Evolutionary conservation across 2,797 vertebrate genomes (phyloP), one percentile per base, ranked within the genome.

Genomic region (Halcyon leucocephala): DNA sequence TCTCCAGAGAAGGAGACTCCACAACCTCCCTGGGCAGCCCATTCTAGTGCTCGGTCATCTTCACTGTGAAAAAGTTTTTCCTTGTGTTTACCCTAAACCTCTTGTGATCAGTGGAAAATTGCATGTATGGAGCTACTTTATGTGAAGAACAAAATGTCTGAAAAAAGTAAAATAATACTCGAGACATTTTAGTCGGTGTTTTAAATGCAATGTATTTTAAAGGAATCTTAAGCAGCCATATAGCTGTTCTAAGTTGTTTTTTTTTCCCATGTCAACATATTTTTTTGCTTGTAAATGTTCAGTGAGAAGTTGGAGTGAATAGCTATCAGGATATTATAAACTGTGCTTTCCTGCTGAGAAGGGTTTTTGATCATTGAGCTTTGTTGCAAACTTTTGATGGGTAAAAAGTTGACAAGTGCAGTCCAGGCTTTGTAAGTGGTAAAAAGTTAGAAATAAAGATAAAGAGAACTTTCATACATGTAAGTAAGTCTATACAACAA

Each of bases 251-350:
- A 2, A 22, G 11, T 46, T 58, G 4, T 33, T 29, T 35, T 29
- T 64, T 52, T 84, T 70, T 67, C 31, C 17, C 26, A 3, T 49
- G 5, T 79, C 14, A 29, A 6, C 0, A 0, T 35, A 21, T n/a
- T 61, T 84, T 84, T 84, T 89, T 46, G 3, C 13, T 29, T 67
- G 46, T 37, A 81, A 42, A 42, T 67, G 5, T 80, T 54, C 11
- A 46, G 29, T 24, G 33, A 73, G 16, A 11, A 51, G 12, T 44
- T 90, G 28, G 11, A 57, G 16, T 74, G 35, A 71, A 41, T 28
- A 82, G 22, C 25, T 73, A 14, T 62, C 44, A 67, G 29, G 17
- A 80, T 12, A 51, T n/a, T 62, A 39, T 7, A 66, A 39, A 77
- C 14, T 46, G 0, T 0, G 10, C 83, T 82, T 74, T 73, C 4